These are phyloP conservation scores for Psilopsiagon aurifrons DNA, from an alignment of 2,113 vertebrate species.

Conservation along the genomic window DNA sequence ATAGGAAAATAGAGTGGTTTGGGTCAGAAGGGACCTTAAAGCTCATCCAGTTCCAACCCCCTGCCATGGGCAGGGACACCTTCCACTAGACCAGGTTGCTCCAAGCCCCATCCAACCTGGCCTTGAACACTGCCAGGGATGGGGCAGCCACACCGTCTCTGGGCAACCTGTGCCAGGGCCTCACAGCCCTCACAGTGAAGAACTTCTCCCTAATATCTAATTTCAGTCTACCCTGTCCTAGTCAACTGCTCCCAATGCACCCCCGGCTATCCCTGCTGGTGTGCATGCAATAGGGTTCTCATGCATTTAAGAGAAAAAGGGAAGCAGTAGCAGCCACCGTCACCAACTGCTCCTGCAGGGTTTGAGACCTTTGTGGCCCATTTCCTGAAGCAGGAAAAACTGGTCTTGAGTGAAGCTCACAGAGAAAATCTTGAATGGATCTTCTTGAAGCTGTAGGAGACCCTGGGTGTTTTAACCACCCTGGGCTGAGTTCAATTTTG, in stretches of 20 bases:
- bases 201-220: not conserved
- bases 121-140: not conserved
- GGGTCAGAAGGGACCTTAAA: not conserved
- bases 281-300: not conserved
- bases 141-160: not conserved
- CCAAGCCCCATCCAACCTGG: not conserved
- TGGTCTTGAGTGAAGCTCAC: not conserved
- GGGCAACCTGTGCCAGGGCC: not conserved
- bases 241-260: too few species aligned
- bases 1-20: not conserved
- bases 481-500: not conserved
- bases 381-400: not conserved
- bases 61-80: not conserved
- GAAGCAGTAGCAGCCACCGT: accelerated
- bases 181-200: not conserved
- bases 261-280: accelerated
- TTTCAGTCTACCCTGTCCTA: not conserved
- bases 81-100: not conserved
- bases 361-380: not conserved
- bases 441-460: not conserved
- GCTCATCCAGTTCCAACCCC: not conserved
- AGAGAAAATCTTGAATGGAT: not conserved
- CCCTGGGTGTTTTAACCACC: not conserved
- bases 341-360: accelerated
- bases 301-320: not conserved